Base-by-base conservation (phyloP, 2,888 invertebrate genomes). In the Marronus borbonicus region DNA sequence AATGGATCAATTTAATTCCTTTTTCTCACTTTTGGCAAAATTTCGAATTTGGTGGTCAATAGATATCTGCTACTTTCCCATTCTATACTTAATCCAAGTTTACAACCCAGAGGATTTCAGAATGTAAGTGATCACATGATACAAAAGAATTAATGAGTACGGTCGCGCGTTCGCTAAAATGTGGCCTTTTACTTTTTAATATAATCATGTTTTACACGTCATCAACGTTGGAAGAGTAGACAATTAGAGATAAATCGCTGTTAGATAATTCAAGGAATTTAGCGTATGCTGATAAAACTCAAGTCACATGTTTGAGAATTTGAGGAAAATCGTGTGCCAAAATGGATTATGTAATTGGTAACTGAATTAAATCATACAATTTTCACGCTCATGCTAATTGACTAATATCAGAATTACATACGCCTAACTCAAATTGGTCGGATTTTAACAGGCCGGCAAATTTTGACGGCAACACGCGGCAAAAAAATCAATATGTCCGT, bases 401-500 rank as follows among this genome's bases (percentile, higher is more conserved):
- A 44, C 36, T n/a, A 58, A 55, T 36, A 36, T 72, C 55, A 20
- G 5, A 5, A 36, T 36, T 36, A 36, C 5, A 5, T 7, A 5
- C 31, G 31, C 5, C 0, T 5, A n/a, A 14, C 17, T 17, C 0
- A 65, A 39, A 39, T 39, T 65, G 31, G 0, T 12, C 12, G 55
- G 39, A n/a, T 70, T 20, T 52, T 8, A 20, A 55, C 17, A n/a
- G n/a, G 24, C 24, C 20, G 60, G 36, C 28, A 20, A 28, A n/a
- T 44, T 28, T 65, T 65, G 3, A 60, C 69, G 69, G 68, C 65
- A 64, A 49, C 17, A 64, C 24, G 69, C 52, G 28, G 31, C 24
- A 7, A 28, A 68, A 62, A 50, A 62, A 64, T 49, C 69, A 75
- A 76, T 60, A 76, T 76, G 76, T 69, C 76, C 76, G 76, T 50